phyloP scores from a whole-genome alignment of 2,797 vertebrate genomes.

The Chelidonichthys spinosus region DNA sequence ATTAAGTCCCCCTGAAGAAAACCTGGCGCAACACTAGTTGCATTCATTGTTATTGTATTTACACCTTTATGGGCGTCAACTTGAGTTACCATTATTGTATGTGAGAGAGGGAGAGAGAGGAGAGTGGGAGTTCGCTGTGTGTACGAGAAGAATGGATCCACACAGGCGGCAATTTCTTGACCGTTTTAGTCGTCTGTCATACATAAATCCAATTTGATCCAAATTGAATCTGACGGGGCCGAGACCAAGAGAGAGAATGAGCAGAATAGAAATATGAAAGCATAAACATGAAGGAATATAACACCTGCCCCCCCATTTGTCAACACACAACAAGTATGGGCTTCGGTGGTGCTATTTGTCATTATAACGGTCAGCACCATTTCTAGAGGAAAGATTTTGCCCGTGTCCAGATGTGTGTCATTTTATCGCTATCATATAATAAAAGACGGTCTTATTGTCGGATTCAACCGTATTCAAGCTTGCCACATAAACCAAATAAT shows the following conservation, averaged over 20 bases:
- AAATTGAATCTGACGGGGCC: neutral
- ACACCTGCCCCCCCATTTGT: neutral
- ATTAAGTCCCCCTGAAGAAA: slow-evolving; percentile 38
- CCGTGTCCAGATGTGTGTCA: neutral
- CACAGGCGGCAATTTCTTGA: slow-evolving; percentile 1
- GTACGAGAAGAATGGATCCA: neutral
- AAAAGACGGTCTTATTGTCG: neutral
- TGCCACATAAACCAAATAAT: neutral
- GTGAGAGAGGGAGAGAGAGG: neutral
- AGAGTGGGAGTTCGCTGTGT: neutral
- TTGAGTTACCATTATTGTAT: slow-evolving; percentile 32
- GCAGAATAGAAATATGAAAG: neutral
- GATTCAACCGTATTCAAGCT: neutral
- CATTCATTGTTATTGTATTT: slow-evolving; percentile 55
- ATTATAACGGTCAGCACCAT: neutral
- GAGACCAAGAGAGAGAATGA: neutral
- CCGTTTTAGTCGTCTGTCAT: neutral
- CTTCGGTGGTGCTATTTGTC: neutral
- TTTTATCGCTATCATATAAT: neutral
- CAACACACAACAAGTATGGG: neutral
- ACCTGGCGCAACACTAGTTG: slow-evolving; percentile 49
- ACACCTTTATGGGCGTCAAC: slow-evolving; percentile 31
- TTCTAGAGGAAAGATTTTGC: neutral
- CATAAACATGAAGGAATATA: neutral
- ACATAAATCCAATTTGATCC: neutral